Base-by-base conservation (phyloP, 1,140 invertebrate species). In the Zaprionus ornatus region DNA sequence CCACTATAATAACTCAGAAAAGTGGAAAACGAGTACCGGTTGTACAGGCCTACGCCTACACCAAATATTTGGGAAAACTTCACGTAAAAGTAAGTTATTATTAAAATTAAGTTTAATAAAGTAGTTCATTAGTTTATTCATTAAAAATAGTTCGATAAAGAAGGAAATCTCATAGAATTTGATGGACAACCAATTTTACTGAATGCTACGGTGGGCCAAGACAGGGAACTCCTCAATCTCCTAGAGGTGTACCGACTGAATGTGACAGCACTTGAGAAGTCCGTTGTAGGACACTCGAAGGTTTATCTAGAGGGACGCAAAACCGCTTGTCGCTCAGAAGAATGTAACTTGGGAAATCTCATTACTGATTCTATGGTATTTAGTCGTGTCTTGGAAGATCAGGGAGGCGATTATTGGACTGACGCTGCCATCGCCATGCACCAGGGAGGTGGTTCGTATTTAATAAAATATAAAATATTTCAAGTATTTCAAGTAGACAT, bases 31-130 rank as follows among this genome's bases (percentile, higher is more conserved):
- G 94, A 65, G 96, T 96, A 1, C 96, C 97, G 1, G 97, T 98
- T 1, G 97, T 98, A 0, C 98, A 99, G 93, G 97, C 97, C 9
- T 98, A 97, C 82, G 97, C 97, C 2, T 98, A 96, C 82, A 98
- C 97, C 1, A 98, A 99, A 93, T 99, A 98, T 92, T 92, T 99
- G 21, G 98, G 98, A 0, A 94, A 95, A 80, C 90, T 99, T 2
- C 94, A 95, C 45, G 84, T 92, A 0, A 65, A 91, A 65, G 90
- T 91, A 2, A 29, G 66, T 48, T 4, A 6, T 17, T 0, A 12
- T 52, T n/a, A 1, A 15, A 15, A 50, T 15, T 40, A 25, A 40
- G 7, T 21, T 1, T 10, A 23, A 13, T 23, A 23, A 27, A 1
- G 25, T 5, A 15, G 6, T 29, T 17, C 32, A 72, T 17, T 7